Conservation (phyloP, 2,888 invertebrate genomes). For the Luperina nickerlii region DNA sequence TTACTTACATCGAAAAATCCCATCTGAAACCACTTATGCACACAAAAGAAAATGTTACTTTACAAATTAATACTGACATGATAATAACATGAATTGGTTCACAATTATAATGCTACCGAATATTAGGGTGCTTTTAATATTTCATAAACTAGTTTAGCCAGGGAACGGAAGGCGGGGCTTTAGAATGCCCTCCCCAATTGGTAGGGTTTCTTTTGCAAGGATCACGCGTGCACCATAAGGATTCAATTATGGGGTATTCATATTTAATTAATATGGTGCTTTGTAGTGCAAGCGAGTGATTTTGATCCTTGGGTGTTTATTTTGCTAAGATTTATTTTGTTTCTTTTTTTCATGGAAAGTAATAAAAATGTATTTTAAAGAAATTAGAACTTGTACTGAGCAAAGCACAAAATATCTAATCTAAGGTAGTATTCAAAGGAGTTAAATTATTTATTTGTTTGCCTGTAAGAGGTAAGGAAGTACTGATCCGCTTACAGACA, state of each 20-base stretch:
- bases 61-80: constrained; percentile 86
- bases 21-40: constrained; percentile 80
- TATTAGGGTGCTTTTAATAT: constrained; percentile 83
- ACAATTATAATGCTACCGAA: constrained; percentile 83
- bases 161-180: constrained; percentile 81
- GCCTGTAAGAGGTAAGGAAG: not conserved
- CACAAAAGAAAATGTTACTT: constrained; percentile 72
- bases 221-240: constrained; percentile 86
- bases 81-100: constrained; percentile 87
- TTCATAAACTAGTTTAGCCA: constrained; percentile 83
- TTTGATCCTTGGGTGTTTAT: constrained; percentile 75
- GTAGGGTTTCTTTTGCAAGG: constrained; percentile 74
- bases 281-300: constrained; percentile 65
- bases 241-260: constrained; percentile 87
- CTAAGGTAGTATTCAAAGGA: not conserved
- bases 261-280: constrained; percentile 87
- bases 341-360: not conserved
- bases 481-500: not conserved
- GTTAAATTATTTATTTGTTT: not conserved
- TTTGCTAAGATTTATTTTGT: constrained; percentile 20
- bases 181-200: constrained; percentile 74
- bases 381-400: not conserved
- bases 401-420: not conserved
- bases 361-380: not conserved
- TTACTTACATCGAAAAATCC: constrained; percentile 67